Evolutionary conservation across 2,797 vertebrate genomes (phyloP), one percentile per base, ranked within the genome.

Genomic region (Agapornis canus): DNA sequence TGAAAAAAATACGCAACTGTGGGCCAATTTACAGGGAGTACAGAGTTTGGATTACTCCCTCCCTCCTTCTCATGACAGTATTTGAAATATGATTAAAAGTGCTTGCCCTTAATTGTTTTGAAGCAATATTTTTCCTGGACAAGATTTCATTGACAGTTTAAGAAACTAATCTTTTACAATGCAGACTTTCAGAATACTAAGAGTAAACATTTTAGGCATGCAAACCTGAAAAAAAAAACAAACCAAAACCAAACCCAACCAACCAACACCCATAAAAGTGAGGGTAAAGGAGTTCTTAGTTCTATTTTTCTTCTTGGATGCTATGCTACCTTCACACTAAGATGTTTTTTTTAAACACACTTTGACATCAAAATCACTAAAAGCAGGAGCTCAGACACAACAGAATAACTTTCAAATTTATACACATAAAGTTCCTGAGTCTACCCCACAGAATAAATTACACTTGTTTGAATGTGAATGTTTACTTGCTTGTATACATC

Each of bases 351-450:
- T 9, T 5, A 27, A 95, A 97, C 59, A 91, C 94, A 95, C 31
- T 93, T 94, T 93, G 90, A 95, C 87, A 97, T 90, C 65, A 97
- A 92, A 97, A 90, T 89, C 57, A 82, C 57, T 81, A 57, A 88
- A 66, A 92, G 45, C 45, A 80, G 89, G 64, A 93, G 6, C 31
- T 92, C 65, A 90, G 91, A 85, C 25, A 90, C 69, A 73, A 78
- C 49, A 92, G 52, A 73, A 3, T 76, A 81, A 76, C 61, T 81
- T 92, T 82, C 35, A 94, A 39, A 90, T 87, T 93, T 57, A 31
- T 40, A 89, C 29, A 78, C 78, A 92, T 87, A 89, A 95, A 77
- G 15, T 91, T 84, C 37, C 25, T 40, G 77, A 91, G 86, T 92
- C 11, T 72, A 37, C 8, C 75, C 49, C 15, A 68, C 63, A 49